Base-by-base conservation (phyloP, 2,113 vertebrate genomes). In the Pedetes capensis region DNA sequence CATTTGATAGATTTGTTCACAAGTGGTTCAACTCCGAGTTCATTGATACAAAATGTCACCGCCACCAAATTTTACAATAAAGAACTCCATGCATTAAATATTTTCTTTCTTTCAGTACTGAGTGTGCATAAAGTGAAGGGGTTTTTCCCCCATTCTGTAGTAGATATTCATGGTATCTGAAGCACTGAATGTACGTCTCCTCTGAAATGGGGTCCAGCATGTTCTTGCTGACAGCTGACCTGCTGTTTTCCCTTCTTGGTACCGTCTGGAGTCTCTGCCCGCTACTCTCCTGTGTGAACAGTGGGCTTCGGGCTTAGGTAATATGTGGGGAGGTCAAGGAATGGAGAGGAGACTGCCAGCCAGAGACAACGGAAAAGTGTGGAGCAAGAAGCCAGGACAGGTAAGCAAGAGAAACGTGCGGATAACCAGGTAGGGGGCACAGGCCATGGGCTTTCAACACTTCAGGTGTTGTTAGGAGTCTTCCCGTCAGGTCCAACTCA, bases 1-100 rank as follows among this genome's bases (percentile, higher is more conserved):
- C 7, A 8, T 34, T 20, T 94, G n/a, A 14, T 87, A 75, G 63
- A 53, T 34, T 79, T 88, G 3, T 51, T 57, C 25, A 32, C 91
- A 93, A 92, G 87, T 82, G 85, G 95, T 74, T 95, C 90, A 93
- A 91, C 79, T 88, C 32, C 1, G 2, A 95, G 94, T 90, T 96
- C 84, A 97, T 97, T 95, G 93, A 94, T 81, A 92, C 1, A 83
- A 93, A 76, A 81, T 57, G 93, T 89, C 76, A 79, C 72, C 86
- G 90, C 96, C 96, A 39, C 78, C 85, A 89, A 86, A 96, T 32
- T 93, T 93, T 75, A 89, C 49, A 66, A 74, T 55, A 81, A 90
- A 84, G 27, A 93, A 82, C n/a, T 63, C 69, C 93, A 89, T 91
- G 74, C 89, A 57, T 96, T 94, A 95, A 89, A 68, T 93, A 71